phyloP scores from a whole-genome alignment of 2,113 vertebrate genomes.

The Corythoichthys haematopterus region DNA sequence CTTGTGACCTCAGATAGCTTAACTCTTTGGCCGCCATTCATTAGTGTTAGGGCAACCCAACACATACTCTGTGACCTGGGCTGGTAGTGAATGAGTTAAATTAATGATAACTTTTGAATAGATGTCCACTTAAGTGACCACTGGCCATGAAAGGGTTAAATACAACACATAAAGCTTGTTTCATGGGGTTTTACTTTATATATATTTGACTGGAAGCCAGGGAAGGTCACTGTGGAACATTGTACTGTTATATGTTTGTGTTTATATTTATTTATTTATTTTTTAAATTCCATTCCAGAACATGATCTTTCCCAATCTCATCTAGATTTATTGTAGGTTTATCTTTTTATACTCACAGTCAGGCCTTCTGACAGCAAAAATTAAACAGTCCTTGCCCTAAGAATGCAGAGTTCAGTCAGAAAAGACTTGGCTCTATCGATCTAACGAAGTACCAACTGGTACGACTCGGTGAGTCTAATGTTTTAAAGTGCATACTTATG shows the following conservation, averaged over 20 bases:
- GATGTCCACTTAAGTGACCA: too few species aligned
- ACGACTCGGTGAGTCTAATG: constrained; percentile 16
- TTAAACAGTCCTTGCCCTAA: not conserved
- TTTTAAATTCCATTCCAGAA: not conserved
- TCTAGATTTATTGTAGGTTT: not conserved
- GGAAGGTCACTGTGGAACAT: not conserved
- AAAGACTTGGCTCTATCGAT: constrained; percentile 17
- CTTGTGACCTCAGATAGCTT: too few species aligned
- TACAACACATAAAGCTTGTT: not conserved
- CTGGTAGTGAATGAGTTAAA: too few species aligned
- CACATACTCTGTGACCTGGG: too few species aligned
- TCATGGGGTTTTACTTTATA: not conserved
- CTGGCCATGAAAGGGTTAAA: not conserved
- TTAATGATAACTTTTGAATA: too few species aligned
- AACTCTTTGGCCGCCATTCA: too few species aligned
- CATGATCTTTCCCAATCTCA: not conserved
- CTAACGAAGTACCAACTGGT: constrained; percentile 25
- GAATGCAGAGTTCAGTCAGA: constrained; percentile 7
- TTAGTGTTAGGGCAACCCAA: too few species aligned
- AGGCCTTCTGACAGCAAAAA: constrained; percentile 7
- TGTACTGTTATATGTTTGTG: not conserved
- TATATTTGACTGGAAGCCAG: not conserved
- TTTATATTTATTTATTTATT: not conserved
- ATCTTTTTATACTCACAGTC: not conserved
- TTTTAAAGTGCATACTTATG: constrained; percentile 38